Evolutionary conservation across 2,797 vertebrate species (phyloP).

Genomic region (Amniataba percoides): DNA sequence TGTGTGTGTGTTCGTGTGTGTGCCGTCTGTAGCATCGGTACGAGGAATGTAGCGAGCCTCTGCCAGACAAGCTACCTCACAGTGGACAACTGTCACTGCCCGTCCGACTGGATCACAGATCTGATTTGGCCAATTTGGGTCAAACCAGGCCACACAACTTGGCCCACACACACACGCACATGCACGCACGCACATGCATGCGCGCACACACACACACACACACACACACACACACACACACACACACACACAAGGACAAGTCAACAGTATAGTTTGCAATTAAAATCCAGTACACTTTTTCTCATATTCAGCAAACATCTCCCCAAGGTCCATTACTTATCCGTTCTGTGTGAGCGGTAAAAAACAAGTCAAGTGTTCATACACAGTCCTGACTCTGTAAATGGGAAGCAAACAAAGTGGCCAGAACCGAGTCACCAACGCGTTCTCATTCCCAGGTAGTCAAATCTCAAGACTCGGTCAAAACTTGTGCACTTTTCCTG

Average conservation of each 20-base stretch:
- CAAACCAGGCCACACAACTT: conserved; percentile 37
- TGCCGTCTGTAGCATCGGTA: conserved; percentile 13
- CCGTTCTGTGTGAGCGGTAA: too few species aligned
- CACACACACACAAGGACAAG: not conserved
- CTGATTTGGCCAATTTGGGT: conserved; percentile 27
- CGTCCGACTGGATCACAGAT: conserved; percentile 30
- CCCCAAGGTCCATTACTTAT: too few species aligned
- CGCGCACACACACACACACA: not conserved
- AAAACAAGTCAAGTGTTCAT: too few species aligned
- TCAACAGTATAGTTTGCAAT: not conserved
- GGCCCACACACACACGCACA: not conserved
- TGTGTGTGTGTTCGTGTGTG: conserved; percentile 15
- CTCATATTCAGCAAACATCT: too few species aligned
- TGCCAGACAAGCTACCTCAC: conserved; percentile 64
- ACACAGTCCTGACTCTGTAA: too few species aligned
- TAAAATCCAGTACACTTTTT: too few species aligned
- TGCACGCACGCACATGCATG: too few species aligned
- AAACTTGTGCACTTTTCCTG: too few species aligned
- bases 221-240: not conserved
- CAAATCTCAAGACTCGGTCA: too few species aligned
- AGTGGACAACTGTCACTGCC: conserved; percentile 44
- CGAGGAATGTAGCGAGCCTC: conserved; percentile 65
- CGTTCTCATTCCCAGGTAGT: too few species aligned
- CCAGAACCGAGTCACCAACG: too few species aligned
- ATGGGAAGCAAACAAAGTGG: too few species aligned